Conservation (phyloP, 1,140 invertebrate species). For the Drosophila mauritiana region DNA sequence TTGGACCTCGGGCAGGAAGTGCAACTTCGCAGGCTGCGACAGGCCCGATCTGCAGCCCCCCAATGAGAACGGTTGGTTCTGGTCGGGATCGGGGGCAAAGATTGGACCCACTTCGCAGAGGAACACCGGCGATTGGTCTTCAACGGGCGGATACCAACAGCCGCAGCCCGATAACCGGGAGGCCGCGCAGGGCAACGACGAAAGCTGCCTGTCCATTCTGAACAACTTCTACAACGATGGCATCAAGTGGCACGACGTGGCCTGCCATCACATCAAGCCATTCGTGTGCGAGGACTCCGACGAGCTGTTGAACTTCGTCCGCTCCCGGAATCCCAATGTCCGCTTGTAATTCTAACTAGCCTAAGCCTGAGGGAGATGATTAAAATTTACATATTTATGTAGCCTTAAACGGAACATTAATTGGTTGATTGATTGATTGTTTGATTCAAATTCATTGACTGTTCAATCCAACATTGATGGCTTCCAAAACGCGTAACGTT, state of each 20-base stretch:
- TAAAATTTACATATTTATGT: constrained; percentile 73
- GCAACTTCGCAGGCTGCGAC: constrained; percentile 96
- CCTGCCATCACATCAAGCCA: constrained; percentile 95
- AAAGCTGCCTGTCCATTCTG: constrained; percentile 94
- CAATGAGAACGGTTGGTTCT: constrained; percentile 97
- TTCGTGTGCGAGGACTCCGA: constrained; percentile 97
- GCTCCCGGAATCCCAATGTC: constrained; percentile 92
- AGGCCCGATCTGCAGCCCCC: constrained; percentile 93
- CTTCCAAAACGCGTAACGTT: constrained; percentile 56
- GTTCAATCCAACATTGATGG: constrained; percentile 46
- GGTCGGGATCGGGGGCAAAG: constrained; percentile 95
- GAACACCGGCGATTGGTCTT: constrained; percentile 94
- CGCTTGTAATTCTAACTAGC: constrained; percentile 88
- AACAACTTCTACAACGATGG: constrained; percentile 98
- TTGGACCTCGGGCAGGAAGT: constrained; percentile 96
- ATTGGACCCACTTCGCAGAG: constrained; percentile 94
- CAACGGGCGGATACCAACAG: constrained; percentile 93
- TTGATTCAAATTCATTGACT: constrained; percentile 44
- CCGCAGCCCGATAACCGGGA: constrained; percentile 95
- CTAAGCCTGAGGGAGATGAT: constrained; percentile 43
- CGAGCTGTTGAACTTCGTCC: constrained; percentile 95
- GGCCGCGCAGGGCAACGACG: constrained; percentile 94
- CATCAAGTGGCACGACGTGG: constrained; percentile 95
- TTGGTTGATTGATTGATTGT: constrained; percentile 48
- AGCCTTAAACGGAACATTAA: constrained; percentile 71